Evolutionary conservation across 2,888 invertebrate genomes (phyloP).

Genomic region (Fabriciana adippe): DNA sequence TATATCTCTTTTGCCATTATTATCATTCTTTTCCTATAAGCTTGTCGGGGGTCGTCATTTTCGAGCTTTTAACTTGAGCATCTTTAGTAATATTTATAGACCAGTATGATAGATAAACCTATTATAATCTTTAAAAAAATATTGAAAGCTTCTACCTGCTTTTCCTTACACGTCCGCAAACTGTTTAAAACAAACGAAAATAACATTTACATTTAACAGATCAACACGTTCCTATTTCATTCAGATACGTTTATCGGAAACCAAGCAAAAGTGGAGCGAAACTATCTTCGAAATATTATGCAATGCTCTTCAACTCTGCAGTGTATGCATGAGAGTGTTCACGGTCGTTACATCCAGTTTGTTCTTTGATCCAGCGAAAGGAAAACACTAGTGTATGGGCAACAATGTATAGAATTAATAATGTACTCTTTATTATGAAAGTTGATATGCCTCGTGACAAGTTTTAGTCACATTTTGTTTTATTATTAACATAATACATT

Average conservation of each 20-base stretch:
- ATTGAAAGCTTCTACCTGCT: too few species aligned
- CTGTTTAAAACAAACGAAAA: not conserved
- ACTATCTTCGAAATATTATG: slow-evolving; percentile 21
- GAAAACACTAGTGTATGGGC: not conserved
- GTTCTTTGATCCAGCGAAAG: slow-evolving; percentile 17
- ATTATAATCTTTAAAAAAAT: too few species aligned
- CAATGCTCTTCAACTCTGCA: slow-evolving; percentile 16
- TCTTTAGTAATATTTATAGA: too few species aligned
- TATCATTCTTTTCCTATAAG: too few species aligned
- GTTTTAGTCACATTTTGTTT: too few species aligned
- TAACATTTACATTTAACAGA: not conserved
- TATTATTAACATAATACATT: too few species aligned
- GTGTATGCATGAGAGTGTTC: slow-evolving; percentile 16
- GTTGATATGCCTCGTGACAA: not conserved
- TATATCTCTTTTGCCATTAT: too few species aligned
- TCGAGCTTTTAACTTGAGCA: too few species aligned
- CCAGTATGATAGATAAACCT: too few species aligned
- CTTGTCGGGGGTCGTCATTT: too few species aligned
- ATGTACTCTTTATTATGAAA: slow-evolving; percentile 1
- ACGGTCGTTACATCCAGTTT: slow-evolving; percentile 16
- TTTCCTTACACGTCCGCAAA: too few species aligned
- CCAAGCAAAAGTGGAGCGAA: slow-evolving; percentile 8
- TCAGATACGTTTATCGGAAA: slow-evolving; percentile 11
- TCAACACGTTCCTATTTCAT: slow-evolving; percentile 16
- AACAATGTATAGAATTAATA: slow-evolving; percentile 6